Base-by-base conservation (phyloP, 2,888 invertebrate genomes). In the Pimpla rufipes region DNA sequence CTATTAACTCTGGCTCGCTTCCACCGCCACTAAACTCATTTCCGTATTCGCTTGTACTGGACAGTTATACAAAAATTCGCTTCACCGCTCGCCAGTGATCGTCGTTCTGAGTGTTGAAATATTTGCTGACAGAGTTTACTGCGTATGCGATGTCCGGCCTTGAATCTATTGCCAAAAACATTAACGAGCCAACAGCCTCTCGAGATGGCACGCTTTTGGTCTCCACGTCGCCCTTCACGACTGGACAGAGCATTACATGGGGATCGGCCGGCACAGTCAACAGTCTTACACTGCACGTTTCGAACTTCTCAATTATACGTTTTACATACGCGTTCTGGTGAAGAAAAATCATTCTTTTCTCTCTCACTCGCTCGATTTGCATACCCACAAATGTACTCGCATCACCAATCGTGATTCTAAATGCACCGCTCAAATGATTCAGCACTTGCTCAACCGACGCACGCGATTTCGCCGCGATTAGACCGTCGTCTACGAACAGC, bases 221-320 rank as follows among this genome's bases (percentile, higher is more conserved):
- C 1, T 47, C 1, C 0, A 11, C 10, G n/a, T 16, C n/a, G 5
- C n/a, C 40, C n/a, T 16, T 50, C 0, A 11, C 37, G 8, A 71
- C 70, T 10, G 85, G 78, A 50, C 7, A 62, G 10, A 88, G 45
- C 6, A n/a, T 18, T 10, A 67, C 50, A 21, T 85, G 79, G 6
- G 84, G 84, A 76, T 86, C 85, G 0, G 75, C 78, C n/a, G 83
- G 86, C 11, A 81, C 81, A 18, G 76, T 74, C 1, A 81, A 67
- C 2, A 77, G 4, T 52, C 67, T 81, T n/a, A 45, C 79, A 11
- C 74, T 37, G 7, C 4, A 16, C 80, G 79, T 70, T 2, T 13
- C 23, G 6, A 85, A 87, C 47, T 64, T 80, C 0, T 76, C 40
- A 0, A 86, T 10, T 18, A 85, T 70, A 66, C 59, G 80, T 11